Evolutionary conservation across 2,888 invertebrate species (phyloP).

Genomic region (Ectropis crepuscularia): DNA sequence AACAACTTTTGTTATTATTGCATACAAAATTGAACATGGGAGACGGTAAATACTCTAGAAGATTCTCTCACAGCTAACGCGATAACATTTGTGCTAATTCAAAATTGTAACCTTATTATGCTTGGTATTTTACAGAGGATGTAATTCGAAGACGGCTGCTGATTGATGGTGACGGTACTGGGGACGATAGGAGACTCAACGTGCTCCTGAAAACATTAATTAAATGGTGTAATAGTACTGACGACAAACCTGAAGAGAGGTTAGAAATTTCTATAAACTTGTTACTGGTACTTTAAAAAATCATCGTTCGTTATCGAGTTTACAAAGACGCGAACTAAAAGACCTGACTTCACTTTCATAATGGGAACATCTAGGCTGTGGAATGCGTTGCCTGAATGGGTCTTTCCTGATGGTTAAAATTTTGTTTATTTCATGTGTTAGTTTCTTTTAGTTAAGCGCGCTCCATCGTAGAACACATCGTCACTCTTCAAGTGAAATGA

Average conservation of each 20-base stretch:
- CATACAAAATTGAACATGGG: conserved; percentile 44
- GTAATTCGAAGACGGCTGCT: conserved; percentile 95
- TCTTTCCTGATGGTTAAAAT: too few species aligned
- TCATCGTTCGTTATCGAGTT: too few species aligned
- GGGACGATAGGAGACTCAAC: conserved; percentile 96
- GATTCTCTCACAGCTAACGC: background rate
- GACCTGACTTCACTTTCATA: too few species aligned
- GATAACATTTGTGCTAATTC: background rate
- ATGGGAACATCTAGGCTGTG: too few species aligned
- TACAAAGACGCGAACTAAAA: too few species aligned
- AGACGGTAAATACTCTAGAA: conserved; percentile 46
- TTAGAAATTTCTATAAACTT: conserved; percentile 54
- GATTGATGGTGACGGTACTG: conserved; percentile 98
- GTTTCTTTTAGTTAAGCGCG: too few species aligned
- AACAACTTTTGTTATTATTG: background rate
- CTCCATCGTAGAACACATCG: too few species aligned
- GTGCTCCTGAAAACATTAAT: conserved; percentile 92
- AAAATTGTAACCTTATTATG: conserved; percentile 3
- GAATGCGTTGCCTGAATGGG: too few species aligned
- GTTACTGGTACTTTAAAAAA: too few species aligned
- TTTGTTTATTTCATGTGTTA: too few species aligned
- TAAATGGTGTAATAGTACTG: conserved; percentile 90
- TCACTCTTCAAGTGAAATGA: too few species aligned
- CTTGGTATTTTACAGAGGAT: conserved; percentile 88
- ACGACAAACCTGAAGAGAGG: conserved; percentile 88